Percentiles rank a stretch among this genome's conserved stretches.
Evolutionary conservation across 2,888 invertebrate genomes (phyloP).

Genomic region (Nomada ruficornis): DNA sequence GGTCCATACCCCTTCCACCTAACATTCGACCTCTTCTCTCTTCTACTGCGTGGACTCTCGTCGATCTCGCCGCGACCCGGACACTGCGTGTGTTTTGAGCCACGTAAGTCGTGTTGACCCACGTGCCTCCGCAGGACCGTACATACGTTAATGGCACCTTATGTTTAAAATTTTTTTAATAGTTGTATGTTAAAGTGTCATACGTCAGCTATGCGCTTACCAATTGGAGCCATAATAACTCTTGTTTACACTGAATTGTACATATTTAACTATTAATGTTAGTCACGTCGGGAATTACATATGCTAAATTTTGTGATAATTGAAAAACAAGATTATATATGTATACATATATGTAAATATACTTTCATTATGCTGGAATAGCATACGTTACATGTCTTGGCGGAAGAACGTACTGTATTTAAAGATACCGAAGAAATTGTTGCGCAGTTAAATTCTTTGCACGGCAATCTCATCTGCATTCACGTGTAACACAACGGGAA

Average conservation of each 20-base stretch:
- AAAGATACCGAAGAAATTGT: not conserved
- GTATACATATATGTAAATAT: not conserved
- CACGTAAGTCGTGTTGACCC: constrained; percentile 51
- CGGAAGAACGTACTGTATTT: not conserved
- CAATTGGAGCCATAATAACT: not conserved
- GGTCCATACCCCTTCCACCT: constrained; percentile 36
- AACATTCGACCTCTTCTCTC: constrained; percentile 45
- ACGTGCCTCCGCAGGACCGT: constrained; percentile 58
- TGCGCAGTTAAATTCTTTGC: not conserved
- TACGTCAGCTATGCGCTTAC: not conserved
- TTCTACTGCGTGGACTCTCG: constrained; percentile 36
- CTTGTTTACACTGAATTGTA: not conserved
- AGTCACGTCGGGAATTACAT: not conserved
- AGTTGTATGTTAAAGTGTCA: not conserved
- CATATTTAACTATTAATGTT: not conserved
- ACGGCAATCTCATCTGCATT: constrained; percentile 30
- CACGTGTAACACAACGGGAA: not conserved
- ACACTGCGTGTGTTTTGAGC: constrained; percentile 45
- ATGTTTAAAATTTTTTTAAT: not conserved
- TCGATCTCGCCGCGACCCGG: constrained; percentile 41
- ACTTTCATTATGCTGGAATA: not conserved
- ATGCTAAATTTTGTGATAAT: not conserved
- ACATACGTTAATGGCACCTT: not conserved
- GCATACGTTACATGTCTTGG: not conserved
- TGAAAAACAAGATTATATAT: not conserved